phyloP scores from a whole-genome alignment of 2,888 invertebrate genomes.

The Pheosia gnoma region DNA sequence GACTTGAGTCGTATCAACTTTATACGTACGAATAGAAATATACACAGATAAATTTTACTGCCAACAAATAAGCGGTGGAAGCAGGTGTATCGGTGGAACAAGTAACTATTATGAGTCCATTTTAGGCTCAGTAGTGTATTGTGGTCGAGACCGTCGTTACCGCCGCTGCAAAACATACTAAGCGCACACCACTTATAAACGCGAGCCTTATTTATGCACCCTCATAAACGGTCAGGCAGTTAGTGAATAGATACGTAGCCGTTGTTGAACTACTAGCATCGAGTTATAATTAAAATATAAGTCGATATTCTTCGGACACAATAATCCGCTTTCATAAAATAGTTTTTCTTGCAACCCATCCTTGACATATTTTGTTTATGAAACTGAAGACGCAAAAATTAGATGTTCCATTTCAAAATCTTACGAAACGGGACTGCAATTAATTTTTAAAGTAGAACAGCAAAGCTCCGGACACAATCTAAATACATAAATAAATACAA shows the following conservation, averaged over 20 bases:
- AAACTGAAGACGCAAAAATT: slow-evolving; percentile 31
- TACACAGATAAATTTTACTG: slow-evolving; percentile 63
- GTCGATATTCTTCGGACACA: slow-evolving; percentile 4
- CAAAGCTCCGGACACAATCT: slow-evolving; percentile 19
- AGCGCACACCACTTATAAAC: slow-evolving; percentile 53
- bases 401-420: slow-evolving; percentile 27
- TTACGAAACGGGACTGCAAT: slow-evolving; percentile 33
- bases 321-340: slow-evolving; percentile 32
- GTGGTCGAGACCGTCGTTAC: slow-evolving; percentile 61
- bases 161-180: slow-evolving; percentile 68
- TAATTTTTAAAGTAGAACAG: slow-evolving; percentile 40
- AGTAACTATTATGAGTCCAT: slow-evolving; percentile 81
- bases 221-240: slow-evolving; percentile 73
- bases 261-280: slow-evolving; percentile 23
- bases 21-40: slow-evolving; percentile 51
- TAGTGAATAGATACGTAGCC: slow-evolving; percentile 59
- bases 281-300: slow-evolving; percentile 16
- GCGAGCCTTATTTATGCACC: slow-evolving; percentile 78
- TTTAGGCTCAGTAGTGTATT: slow-evolving; percentile 77
- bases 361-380: slow-evolving; percentile 44
- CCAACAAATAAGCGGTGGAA: slow-evolving; percentile 67
- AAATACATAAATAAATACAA: slow-evolving; percentile 2
- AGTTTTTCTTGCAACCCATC: slow-evolving; percentile 36
- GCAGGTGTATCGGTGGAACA: slow-evolving; percentile 79
- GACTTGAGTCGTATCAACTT: slow-evolving; percentile 30